A percentile compares a stretch with the other conserved stretches of the same genome.
Evolutionary conservation across 1,140 invertebrate genomes (phyloP).

Genomic region (Diorhabda carinulata): DNA sequence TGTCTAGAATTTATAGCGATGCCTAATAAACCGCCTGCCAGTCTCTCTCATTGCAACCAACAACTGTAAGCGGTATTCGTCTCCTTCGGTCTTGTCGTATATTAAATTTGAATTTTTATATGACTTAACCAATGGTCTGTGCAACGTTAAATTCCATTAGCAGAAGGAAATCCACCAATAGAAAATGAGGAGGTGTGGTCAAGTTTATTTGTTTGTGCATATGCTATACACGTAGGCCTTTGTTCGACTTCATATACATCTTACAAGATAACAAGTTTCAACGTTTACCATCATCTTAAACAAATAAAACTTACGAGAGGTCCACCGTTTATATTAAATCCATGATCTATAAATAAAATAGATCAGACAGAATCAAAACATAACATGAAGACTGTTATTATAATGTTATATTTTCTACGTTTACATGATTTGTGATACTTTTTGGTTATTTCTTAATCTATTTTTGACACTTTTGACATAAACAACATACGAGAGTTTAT

Average conservation of each 20-base stretch:
- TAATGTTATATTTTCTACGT: too few species aligned
- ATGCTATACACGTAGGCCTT: constrained; percentile 38
- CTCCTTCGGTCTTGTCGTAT: constrained; percentile 20
- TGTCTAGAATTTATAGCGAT: background rate
- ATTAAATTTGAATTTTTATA: constrained; percentile 44
- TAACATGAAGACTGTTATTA: too few species aligned
- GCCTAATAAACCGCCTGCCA: background rate
- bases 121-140: constrained; percentile 41
- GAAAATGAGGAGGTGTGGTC: constrained; percentile 34
- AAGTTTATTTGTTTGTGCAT: constrained; percentile 40
- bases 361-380: too few species aligned
- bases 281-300: too few species aligned
- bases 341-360: too few species aligned
- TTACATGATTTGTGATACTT: too few species aligned
- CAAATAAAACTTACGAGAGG: too few species aligned
- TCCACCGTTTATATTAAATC: too few species aligned
- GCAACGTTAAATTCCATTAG: constrained; percentile 39
- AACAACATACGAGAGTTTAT: too few species aligned
- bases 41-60: background rate
- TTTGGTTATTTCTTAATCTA: too few species aligned
- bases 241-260: constrained; percentile 34
- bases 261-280: too few species aligned
- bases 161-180: constrained; percentile 31
- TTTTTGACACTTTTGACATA: too few species aligned
- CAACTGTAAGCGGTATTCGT: background rate